Conservation (phyloP, 2,797 vertebrate genomes). For the Hypotaenidia okinawae region DNA sequence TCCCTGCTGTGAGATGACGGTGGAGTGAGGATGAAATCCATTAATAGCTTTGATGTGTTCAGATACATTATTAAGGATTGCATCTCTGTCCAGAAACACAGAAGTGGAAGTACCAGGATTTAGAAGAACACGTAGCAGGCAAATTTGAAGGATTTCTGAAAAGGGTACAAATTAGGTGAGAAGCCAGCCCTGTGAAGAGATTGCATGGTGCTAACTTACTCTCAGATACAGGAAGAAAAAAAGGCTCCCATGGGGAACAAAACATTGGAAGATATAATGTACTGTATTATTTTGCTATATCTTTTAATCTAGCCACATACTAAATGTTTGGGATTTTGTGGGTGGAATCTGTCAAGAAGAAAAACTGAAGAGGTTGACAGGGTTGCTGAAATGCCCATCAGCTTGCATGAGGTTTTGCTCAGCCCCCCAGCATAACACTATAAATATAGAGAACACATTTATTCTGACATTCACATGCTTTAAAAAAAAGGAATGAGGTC, state of each 20-base stretch:
- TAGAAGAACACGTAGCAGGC: not conserved
- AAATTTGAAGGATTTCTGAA: not conserved
- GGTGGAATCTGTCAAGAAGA: not conserved
- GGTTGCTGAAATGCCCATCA: not conserved
- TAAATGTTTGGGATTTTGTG: not conserved
- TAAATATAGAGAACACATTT: not conserved
- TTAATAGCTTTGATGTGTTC: not conserved
- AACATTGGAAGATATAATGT: not conserved
- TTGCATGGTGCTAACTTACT: not conserved
- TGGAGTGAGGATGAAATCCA: not conserved
- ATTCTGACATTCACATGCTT: not conserved
- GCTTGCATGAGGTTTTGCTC: not conserved
- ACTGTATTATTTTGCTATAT: not conserved
- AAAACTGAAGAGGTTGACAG: not conserved
- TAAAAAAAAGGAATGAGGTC: not conserved
- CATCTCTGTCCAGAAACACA: not conserved
- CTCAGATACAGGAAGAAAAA: not conserved
- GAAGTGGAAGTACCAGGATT: not conserved
- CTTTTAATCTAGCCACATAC: not conserved
- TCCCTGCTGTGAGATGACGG: not conserved
- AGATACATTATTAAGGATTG: not conserved
- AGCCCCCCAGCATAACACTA: not conserved
- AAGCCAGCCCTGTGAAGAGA: not conserved
- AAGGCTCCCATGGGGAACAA: rapidly evolving
- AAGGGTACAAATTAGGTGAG: not conserved